Conservation (phyloP, 2,888 invertebrate species). For the Prosapia bicincta region DNA sequence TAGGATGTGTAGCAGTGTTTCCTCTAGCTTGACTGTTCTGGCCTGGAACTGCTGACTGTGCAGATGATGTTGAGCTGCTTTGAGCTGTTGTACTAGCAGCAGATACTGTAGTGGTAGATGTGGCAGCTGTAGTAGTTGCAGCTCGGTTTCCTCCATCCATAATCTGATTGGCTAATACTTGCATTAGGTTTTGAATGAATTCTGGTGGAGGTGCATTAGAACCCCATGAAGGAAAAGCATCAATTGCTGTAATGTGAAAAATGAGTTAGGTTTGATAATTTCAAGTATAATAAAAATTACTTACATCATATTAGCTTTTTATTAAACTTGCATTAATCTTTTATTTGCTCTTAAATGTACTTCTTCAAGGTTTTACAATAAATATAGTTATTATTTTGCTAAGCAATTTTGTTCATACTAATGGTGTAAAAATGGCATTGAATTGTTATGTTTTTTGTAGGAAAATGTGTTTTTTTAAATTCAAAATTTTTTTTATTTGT, state of each 20-base stretch:
- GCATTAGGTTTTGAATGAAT: slow-evolving; percentile 55
- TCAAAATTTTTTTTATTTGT: too few relatives aligned
- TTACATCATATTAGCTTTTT: too few relatives aligned
- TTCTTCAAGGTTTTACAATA: too few relatives aligned
- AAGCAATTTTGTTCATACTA: too few relatives aligned
- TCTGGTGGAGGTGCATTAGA: slow-evolving; percentile 47
- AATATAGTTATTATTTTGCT: too few relatives aligned
- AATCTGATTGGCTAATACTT: slow-evolving; percentile 51
- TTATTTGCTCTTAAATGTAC: too few relatives aligned
- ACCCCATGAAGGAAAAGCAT: slow-evolving; percentile 48
- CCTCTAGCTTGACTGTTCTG: slow-evolving; percentile 51
- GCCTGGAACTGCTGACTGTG: slow-evolving; percentile 37
- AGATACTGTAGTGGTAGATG: slow-evolving; percentile 33
- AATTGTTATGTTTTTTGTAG: too few relatives aligned
- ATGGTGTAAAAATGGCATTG: too few relatives aligned
- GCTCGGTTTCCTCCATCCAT: slow-evolving; percentile 34
- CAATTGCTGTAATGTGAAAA: slow-evolving; percentile 33
- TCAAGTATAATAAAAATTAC: too few relatives aligned
- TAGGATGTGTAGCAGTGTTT: slow-evolving; percentile 65
- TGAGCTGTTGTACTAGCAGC: slow-evolving; percentile 38
- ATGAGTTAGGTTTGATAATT: too few relatives aligned
- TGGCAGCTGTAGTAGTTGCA: slow-evolving; percentile 38
- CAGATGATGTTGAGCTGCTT: not conserved
- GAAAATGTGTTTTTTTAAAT: too few relatives aligned
- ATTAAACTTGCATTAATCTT: too few relatives aligned